Percentiles rank a stretch among this genome's conserved stretches.
Evolutionary conservation across 53 echinoderm and acorn worm genomes (phyloP).

Genomic region (Hippasteria phrygiana): DNA sequence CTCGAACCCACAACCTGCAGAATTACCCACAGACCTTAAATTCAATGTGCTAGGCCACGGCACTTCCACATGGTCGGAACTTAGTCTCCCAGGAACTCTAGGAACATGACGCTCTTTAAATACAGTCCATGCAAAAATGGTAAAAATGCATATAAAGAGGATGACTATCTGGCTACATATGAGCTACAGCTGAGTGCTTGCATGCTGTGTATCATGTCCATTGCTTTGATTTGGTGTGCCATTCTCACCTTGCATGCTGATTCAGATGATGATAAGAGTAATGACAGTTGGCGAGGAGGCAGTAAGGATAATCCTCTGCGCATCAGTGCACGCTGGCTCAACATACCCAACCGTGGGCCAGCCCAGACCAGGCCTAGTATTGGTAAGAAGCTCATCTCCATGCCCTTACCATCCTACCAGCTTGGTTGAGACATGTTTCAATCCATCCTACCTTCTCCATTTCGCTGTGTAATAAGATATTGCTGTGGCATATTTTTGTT

Average conservation of each 20-base stretch:
- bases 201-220: conserved; percentile 28
- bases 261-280: conserved; percentile 58
- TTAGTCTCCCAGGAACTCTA: too few relatives aligned
- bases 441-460: neutral
- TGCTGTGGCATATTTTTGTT: neutral
- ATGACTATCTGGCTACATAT: too few relatives aligned
- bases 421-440: neutral
- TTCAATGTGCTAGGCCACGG: too few relatives aligned
- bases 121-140: too few relatives aligned
- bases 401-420: too few relatives aligned
- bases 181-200: neutral
- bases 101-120: too few relatives aligned
- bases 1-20: too few relatives aligned
- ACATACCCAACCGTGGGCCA: conserved; percentile 51
- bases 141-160: too few relatives aligned
- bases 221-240: conserved; percentile 38
- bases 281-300: conserved; percentile 28
- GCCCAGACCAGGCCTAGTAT: conserved; percentile 29
- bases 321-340: conserved; percentile 55
- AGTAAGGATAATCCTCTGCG: conserved; percentile 37
- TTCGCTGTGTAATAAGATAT: neutral
- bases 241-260: conserved; percentile 44
- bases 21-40: too few relatives aligned
- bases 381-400: conserved; percentile 34
- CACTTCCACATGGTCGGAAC: too few relatives aligned